Base-by-base conservation (phyloP, 2,113 vertebrate species). In the Apodemus sylvaticus region DNA sequence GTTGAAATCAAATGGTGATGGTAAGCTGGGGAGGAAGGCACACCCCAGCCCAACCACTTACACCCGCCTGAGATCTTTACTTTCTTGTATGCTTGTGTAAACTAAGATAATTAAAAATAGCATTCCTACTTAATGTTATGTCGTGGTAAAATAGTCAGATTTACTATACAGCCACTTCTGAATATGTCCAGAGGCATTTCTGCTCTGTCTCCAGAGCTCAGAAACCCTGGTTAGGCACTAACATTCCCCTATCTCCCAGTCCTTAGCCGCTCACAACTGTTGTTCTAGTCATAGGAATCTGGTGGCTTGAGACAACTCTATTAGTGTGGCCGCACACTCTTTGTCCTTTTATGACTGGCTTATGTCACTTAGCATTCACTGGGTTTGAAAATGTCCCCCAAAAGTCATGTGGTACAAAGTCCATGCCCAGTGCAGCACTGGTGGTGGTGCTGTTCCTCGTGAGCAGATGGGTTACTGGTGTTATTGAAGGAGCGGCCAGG, bases 1-100 rank as follows among this genome's bases (percentile, higher is more conserved):
- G 85, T 92, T 36, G 20, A 94, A 92, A 81, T 90, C 66, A 76
- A 85, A 87, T 76, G 77, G 51, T 29, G n/a, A 64, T 7, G 83
- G 74, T 55, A 93, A 45, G 62, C 85, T 88, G 88, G 34, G 55
- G 73, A 92, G 87, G 85, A 88, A 53, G 60, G 48, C 7, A 7
- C 24, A n/a, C 34, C 11, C 42, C 13, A 12, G 42, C 13, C 58
- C 24, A 13, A 13, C 68, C 76, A 89, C 2, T 26, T 14, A 10
- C 19, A 1, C 1, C 7, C 51, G 74, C 66, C 70, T 22, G 11
- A 88, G 86, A 34, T 45, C 2, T 42, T 24, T 17, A 39, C 26
- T 81, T 58, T 31, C 45, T 79, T 88, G 79, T 71, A 74, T 81
- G 70, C 39, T 62, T 86, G 78, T 13, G 24, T 39, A 7, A 2